Evolutionary conservation across 2,113 vertebrate species (phyloP), one percentile per base, ranked within the genome.

Genomic region (Phrynosoma blainvillii): DNA sequence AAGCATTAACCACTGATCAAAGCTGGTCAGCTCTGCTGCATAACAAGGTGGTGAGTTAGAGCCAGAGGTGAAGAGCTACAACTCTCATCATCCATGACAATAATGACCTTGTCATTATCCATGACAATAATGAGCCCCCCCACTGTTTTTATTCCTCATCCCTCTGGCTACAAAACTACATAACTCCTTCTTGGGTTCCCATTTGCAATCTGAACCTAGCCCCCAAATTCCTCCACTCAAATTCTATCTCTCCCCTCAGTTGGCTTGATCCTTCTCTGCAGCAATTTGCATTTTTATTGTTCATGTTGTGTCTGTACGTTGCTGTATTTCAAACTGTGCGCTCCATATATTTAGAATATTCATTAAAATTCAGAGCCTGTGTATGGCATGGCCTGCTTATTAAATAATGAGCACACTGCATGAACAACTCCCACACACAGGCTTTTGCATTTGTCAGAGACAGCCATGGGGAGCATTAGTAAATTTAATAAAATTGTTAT

Each of bases 401-500:
- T 94, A 93, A 95, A 92, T 94, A 94, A 94, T 92, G 70, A 94
- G 78, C 52, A 73, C 82, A 84, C 25, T 87, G 87, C 42, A 92
- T 1, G 18, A 90, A 93, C 82, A 92, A 91, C 86, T 91, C 89
- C 89, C 79, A 91, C 82, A 93, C 89, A 90, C 2, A 0, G 62
- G 89, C 56, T 71, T 84, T 87, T 88, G 70, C 78, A 85, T 93
- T 93, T 92, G 88, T 86, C 88, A 91, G 78, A 91, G 54, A 3
- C 79, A 79, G 7, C 74, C 89, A 81, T 65, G 82, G 81, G 32
- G 90, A 92, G 77, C 79, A 84, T 88, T 89, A 91, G 79, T 88
- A 94, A 95, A 95, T 94, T 80, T 93, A 94, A 94, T 94, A 93
- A 91, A 93, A 88, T 16, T 89, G 84, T 93, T 93, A 87, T 93